These are phyloP conservation scores for Armadillidium nasatum DNA, from an alignment of 1,140 invertebrate genomes.

Conservation along the genomic window DNA sequence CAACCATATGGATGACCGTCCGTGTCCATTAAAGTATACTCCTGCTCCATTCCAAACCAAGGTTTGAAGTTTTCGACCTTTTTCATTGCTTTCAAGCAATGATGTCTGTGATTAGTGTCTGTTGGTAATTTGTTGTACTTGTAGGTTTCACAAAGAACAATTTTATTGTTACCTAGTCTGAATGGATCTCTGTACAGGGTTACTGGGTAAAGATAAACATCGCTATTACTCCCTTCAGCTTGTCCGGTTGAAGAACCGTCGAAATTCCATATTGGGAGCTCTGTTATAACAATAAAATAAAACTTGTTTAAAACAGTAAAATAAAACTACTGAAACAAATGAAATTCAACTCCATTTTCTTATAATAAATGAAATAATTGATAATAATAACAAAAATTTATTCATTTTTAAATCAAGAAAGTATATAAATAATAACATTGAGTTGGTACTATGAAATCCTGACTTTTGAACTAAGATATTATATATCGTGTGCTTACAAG, in stretches of 20 bases:
- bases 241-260: constrained; percentile 83
- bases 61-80: constrained; percentile 71
- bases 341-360: no score
- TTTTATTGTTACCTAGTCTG: constrained; percentile 75
- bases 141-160: constrained; percentile 83
- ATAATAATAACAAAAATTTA: no score
- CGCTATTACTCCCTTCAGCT: constrained; percentile 64
- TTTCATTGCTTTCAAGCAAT: constrained; percentile 70
- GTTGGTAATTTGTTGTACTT: constrained; percentile 69
- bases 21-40: constrained; percentile 85
- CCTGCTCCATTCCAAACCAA: constrained; percentile 98
- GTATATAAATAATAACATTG: no score
- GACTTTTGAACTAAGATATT: no score
- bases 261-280: constrained; percentile 91
- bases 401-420: no score
- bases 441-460: no score
- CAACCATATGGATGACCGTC: constrained; percentile 88
- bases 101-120: constrained; percentile 69
- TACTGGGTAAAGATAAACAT: constrained; percentile 81
- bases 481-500: no score
- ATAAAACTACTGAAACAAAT: no score
- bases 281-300: no score
- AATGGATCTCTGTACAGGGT: constrained; percentile 91
- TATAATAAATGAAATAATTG: no score
- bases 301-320: no score